A percentile compares a stretch with the other conserved stretches of the same genome.
Evolutionary conservation across 1,140 invertebrate genomes (phyloP).

Genomic region (Cecropterus lyciades): DNA sequence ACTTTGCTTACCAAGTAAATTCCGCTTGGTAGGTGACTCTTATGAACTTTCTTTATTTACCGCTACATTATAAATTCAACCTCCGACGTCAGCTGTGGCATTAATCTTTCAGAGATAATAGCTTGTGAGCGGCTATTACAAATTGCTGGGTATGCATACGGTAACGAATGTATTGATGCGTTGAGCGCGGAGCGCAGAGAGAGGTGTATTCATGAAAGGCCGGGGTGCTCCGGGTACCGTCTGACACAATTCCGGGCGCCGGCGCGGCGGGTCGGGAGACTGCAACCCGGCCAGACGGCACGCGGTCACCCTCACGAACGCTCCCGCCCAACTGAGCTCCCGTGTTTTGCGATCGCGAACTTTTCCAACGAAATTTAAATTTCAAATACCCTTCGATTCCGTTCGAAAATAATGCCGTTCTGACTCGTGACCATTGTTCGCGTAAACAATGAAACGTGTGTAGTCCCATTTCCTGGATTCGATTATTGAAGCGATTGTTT

Average conservation of each 20-base stretch:
- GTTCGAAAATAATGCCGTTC: constrained; percentile 36
- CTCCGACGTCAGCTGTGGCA: constrained; percentile 29
- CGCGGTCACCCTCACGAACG: constrained; percentile 64
- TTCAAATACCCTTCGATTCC: constrained; percentile 43
- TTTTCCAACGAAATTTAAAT: constrained; percentile 47
- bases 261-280: constrained; percentile 71
- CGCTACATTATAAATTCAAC: constrained; percentile 14
- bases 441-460: constrained; percentile 59
- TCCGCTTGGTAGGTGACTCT: constrained; percentile 12
- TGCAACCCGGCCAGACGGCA: constrained; percentile 78
- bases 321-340: constrained; percentile 56
- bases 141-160: constrained; percentile 50
- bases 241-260: constrained; percentile 80
- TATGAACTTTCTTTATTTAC: constrained; percentile 20
- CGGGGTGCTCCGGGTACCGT: constrained; percentile 68
- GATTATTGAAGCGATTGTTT: constrained; percentile 56
- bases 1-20: background rate
- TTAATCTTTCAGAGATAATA: constrained; percentile 34
- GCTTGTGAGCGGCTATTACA: constrained; percentile 49
- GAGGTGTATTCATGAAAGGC: constrained; percentile 70
- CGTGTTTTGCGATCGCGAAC: constrained; percentile 43
- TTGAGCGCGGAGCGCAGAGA: constrained; percentile 54
- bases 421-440: constrained; percentile 55
- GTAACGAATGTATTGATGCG: constrained; percentile 75
- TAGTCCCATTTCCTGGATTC: constrained; percentile 58